Conservation (phyloP, 2,888 invertebrate species). For the Sesamia inferens region DNA sequence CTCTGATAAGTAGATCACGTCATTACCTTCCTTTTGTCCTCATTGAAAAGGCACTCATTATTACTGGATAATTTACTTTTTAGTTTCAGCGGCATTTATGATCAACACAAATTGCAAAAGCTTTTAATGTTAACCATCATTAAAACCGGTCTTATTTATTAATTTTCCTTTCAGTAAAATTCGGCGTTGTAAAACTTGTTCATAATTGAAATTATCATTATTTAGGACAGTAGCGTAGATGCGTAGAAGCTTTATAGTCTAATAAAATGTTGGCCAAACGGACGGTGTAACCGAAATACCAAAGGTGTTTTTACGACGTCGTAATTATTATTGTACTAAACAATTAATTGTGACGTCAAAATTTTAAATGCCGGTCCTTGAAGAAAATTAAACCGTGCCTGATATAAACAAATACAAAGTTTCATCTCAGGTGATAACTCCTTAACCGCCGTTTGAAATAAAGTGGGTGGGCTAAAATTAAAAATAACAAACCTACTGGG, state of each 20-base stretch:
- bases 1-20: constrained; percentile 61
- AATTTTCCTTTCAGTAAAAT: constrained; percentile 12
- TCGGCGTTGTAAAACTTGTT: constrained; percentile 18
- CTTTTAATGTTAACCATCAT: constrained; percentile 13
- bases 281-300: constrained; percentile 31
- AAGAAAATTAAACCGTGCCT: constrained; percentile 41
- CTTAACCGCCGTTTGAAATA: constrained; percentile 62
- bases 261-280: constrained; percentile 44
- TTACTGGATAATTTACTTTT: not conserved
- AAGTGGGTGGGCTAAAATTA: constrained; percentile 74
- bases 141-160: constrained; percentile 23
- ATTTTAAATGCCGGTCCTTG: constrained; percentile 25
- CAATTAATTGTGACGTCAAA: constrained; percentile 49
- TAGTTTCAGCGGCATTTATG: not conserved
- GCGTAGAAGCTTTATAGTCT: constrained; percentile 34
- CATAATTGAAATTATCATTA: constrained; percentile 53
- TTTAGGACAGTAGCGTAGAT: constrained; percentile 23
- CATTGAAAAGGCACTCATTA: constrained; percentile 3
- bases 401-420: constrained; percentile 54
- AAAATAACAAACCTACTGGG: constrained; percentile 80
- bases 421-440: constrained; percentile 59
- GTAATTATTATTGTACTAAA: constrained; percentile 44
- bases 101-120: constrained; percentile 22
- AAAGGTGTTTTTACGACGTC: constrained; percentile 42
- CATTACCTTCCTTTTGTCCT: constrained; percentile 36